A percentile compares a stretch with the other conserved stretches of the same genome.
phyloP scores from a whole-genome alignment of 2,797 vertebrate genomes.

The Chloroceryle amazona region DNA sequence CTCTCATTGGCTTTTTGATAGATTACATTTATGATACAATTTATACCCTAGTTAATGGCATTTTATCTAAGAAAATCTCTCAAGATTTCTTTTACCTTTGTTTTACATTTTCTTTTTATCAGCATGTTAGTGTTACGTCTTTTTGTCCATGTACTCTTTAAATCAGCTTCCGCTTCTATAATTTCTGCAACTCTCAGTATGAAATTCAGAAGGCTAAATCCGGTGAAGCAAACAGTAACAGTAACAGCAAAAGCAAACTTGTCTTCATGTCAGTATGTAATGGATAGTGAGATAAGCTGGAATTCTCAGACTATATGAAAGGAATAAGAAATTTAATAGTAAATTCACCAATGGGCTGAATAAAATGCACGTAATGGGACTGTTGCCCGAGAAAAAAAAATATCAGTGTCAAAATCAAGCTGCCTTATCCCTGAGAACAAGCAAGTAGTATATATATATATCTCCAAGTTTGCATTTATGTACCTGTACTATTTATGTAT shows the following conservation, averaged over 20 bases:
- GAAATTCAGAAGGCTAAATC: not conserved
- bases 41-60: not conserved
- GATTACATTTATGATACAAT: not conserved
- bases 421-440: constrained; percentile 28
- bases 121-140: not conserved
- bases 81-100: not conserved
- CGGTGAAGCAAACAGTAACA: constrained; percentile 1
- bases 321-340: constrained; percentile 28
- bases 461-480: not conserved
- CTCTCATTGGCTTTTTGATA: not conserved
- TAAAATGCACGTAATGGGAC: constrained; percentile 9
- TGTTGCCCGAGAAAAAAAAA: not conserved
- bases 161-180: not conserved
- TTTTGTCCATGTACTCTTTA: not conserved
- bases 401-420: constrained; percentile 1
- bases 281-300: constrained; percentile 24
- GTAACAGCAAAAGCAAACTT: not conserved
- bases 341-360: constrained; percentile 1
- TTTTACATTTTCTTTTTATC: not conserved
- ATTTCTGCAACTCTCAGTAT: not conserved
- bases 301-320: constrained; percentile 37
- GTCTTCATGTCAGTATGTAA: not conserved
- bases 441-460: not conserved
- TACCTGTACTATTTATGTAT: constrained; percentile 2
- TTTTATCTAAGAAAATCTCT: not conserved